Evolutionary conservation across 2,113 vertebrate species (phyloP).

Genomic region (Indicator indicator): DNA sequence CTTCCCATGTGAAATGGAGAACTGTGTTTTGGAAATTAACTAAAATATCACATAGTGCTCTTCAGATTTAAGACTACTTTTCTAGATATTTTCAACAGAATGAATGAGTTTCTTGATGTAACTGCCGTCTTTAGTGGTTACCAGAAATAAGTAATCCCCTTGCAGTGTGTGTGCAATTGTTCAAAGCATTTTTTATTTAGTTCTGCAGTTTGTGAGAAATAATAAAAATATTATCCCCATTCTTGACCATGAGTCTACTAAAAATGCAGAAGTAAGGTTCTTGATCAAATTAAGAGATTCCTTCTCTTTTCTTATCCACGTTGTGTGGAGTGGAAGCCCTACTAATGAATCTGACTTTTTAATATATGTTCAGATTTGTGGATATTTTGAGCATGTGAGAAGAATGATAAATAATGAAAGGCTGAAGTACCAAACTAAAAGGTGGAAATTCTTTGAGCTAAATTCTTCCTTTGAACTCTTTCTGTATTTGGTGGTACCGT

Average conservation of each 20-base stretch:
- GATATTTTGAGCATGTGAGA: neutral
- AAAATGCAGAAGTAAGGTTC: neutral
- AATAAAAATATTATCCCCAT: rapidly evolving
- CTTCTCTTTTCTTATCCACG: neutral
- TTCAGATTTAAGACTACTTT: neutral
- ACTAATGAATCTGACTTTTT: neutral
- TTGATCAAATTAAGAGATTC: neutral
- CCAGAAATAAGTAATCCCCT: neutral
- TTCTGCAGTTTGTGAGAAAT: neutral
- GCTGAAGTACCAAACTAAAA: neutral
- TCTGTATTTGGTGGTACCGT: neutral
- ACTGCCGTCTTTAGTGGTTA: neutral
- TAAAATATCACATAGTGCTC: neutral
- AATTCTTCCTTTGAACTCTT: neutral
- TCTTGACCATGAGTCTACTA: neutral
- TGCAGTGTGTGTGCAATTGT: neutral
- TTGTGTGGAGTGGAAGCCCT: neutral
- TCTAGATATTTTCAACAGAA: neutral
- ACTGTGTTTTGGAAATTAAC: neutral
- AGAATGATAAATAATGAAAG: neutral
- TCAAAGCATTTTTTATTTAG: neutral
- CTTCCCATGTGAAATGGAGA: neutral
- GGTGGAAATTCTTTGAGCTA: neutral
- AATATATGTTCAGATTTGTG: neutral
- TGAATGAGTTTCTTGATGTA: neutral